Evolutionary conservation across 1,140 invertebrate species (phyloP), one percentile per base, ranked within the genome.

Genomic region (Tribolium madens): DNA sequence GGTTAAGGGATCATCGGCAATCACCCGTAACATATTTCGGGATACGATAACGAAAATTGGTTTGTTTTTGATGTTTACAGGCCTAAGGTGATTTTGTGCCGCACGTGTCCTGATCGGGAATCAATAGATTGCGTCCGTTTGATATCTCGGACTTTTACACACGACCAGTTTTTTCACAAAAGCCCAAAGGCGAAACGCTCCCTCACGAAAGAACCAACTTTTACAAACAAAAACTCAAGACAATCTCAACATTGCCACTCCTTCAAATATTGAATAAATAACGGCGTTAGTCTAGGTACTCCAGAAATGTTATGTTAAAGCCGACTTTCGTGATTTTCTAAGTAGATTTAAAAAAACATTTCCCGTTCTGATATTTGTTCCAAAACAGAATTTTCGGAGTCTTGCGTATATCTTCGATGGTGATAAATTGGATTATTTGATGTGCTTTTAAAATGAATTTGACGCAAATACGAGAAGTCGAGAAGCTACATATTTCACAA

Each of bases 91-190:
- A 71, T 76, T 76, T 69, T 70, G 48, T 70, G 50, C 42, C 14
- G 75, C 64, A 76, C 75, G 75, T 70, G 68, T 76, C 75, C 15
- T 76, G 68, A 76, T 76, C 60, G 60, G 75, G 75, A 76, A 76
- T 76, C 75, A 76, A 76, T 76, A 76, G 64, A 71, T 76, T 53
- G 60, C 60, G 60, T 71, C 75, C 60, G 75, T 76, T 76, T 76
- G 68, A 76, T 76, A 76, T 76, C 60, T 71, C 31, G 75, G 60
- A 70, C 57, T 52, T 46, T 57, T 57, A 76, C 75, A 64, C 75
- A 76, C 64, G 60, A 26, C 70, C 47, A 72, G 73, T 26, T 18
- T 72, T 72, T 72, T 72, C 70, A 52, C 46, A 52, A 48, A 72
- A 17, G 17, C 47, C 70, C 70, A n/a, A 31, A 72, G 57, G 57